Conservation (phyloP, 2,797 vertebrate genomes). For the Pangasius sanitwongsei region DNA sequence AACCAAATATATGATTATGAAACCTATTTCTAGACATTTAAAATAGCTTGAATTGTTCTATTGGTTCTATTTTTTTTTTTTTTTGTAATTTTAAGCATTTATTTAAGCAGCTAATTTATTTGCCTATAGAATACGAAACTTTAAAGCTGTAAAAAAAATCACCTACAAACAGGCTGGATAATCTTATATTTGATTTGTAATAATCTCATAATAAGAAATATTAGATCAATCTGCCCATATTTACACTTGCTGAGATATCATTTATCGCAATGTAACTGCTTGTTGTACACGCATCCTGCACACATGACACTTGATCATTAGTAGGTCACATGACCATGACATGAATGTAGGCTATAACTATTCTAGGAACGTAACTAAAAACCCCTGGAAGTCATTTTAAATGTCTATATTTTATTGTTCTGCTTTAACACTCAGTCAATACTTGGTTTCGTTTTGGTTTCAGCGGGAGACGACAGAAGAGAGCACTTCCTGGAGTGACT, state of each 20-base stretch:
- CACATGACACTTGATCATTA: not conserved
- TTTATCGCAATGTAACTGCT: too few relatives aligned
- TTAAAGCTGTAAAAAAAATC: not conserved
- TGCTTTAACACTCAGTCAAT: not conserved
- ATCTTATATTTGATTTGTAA: not conserved
- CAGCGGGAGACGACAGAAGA: not conserved
- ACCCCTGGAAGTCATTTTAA: not conserved
- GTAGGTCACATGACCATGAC: not conserved
- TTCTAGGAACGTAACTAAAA: not conserved
- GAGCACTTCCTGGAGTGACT: not conserved
- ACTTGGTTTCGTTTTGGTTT: conserved; percentile 5
- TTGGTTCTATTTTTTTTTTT: not conserved
- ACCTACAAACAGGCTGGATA: not conserved
- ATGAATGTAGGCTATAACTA: not conserved
- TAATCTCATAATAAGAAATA: not conserved
- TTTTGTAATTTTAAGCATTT: not conserved
- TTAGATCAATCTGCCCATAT: not conserved
- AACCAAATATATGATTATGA: not conserved
- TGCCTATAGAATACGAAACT: not conserved
- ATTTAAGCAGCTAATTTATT: not conserved
- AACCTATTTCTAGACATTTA: not conserved
- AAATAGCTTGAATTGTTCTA: not conserved
- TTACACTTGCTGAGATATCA: not conserved
- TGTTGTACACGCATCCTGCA: not conserved
- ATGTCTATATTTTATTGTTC: conserved; percentile 10